Conservation (phyloP, 2,797 vertebrate genomes). For the Threskiornis aethiopicus region DNA sequence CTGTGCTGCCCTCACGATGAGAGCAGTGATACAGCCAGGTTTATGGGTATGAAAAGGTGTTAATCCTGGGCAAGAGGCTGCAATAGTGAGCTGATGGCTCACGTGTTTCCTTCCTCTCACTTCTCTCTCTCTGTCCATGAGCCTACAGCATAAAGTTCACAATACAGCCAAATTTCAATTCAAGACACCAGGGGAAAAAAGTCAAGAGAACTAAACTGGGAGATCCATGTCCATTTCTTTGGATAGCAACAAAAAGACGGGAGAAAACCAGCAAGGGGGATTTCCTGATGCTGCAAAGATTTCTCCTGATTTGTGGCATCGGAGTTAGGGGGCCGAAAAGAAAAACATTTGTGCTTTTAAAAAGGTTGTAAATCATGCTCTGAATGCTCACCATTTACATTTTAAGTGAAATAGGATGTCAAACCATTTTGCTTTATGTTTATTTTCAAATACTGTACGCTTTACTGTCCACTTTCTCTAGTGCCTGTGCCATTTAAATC, state of each 20-base stretch:
- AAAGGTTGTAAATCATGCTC: neutral
- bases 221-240: neutral
- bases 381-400: constrained; percentile 48
- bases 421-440: constrained; percentile 45
- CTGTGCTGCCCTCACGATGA: rapidly evolving
- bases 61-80: neutral
- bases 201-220: neutral
- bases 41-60: neutral
- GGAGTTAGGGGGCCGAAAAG: constrained; percentile 9
- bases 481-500: constrained; percentile 26
- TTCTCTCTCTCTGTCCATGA: neutral
- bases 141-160: neutral
- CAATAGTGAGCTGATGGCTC: neutral
- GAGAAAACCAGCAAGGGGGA: neutral
- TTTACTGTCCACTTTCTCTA: constrained; percentile 34
- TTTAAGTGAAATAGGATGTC: constrained; percentile 52
- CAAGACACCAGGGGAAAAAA: neutral
- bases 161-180: neutral
- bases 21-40: rapidly evolving
- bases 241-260: neutral
- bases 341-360: constrained; percentile 45
- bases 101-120: neutral
- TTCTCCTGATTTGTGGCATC: constrained; percentile 27
- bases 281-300: neutral
- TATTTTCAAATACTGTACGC: constrained; percentile 31